Evolutionary conservation across 2,888 invertebrate species (phyloP).

Genomic region (Orthosia cruda): DNA sequence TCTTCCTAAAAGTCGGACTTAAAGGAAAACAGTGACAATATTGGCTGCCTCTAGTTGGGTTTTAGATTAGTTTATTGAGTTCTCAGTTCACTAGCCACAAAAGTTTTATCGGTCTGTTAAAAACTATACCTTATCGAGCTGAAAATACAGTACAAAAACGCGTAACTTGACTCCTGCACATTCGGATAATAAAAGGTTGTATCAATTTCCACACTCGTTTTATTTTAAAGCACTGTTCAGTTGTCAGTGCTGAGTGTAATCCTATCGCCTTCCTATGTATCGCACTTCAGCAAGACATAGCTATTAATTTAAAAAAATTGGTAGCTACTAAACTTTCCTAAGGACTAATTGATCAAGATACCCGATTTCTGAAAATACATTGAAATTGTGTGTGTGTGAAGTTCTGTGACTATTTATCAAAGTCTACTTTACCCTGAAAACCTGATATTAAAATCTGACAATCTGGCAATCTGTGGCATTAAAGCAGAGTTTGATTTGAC

Average conservation of each 20-base stretch:
- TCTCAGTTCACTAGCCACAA: neutral
- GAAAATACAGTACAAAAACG: neutral
- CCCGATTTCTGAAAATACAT: neutral
- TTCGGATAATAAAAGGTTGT: neutral
- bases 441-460: no score
- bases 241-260: neutral
- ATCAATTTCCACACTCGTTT: neutral
- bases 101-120: neutral
- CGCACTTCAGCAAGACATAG: no score
- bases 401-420: no score
- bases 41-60: conserved; percentile 16
- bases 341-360: neutral
- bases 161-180: neutral
- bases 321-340: neutral
- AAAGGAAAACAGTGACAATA: conserved; percentile 43
- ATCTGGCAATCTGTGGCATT: no score
- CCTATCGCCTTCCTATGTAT: neutral
- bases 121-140: neutral
- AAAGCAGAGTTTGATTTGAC: no score
- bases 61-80: conserved; percentile 29
- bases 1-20: conserved; percentile 25
- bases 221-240: neutral
- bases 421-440: no score
- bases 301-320: no score
- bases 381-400: no score